Evolutionary conservation across 2,888 invertebrate genomes (phyloP), one percentile per base, ranked within the genome.

Genomic region (Watsonalla binaria): DNA sequence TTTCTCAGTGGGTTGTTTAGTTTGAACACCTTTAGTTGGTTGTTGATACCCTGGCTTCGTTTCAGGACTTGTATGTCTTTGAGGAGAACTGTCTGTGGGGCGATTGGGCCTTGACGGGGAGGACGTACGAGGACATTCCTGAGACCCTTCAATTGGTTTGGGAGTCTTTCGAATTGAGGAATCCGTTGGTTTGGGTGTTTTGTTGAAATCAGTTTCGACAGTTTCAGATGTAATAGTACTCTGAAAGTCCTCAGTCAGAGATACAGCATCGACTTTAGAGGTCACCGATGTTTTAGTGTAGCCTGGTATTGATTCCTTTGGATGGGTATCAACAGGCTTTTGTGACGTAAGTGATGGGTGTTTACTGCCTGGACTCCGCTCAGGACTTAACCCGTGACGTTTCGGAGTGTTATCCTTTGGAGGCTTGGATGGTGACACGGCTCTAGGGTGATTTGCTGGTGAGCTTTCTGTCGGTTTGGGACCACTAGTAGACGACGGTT

Each of bases 301-400:
- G 6, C 47, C 34, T 13, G 47, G 47, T 35, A 13, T 35, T 37
- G 61, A 60, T 14, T 34, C 45, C 45, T 47, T 45, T 47, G 51
- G 46, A n/a, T 50, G 53, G 24, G 46, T 39, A 9, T 53, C 54
- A 47, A 57, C 51, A 24, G 53, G 46, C 47, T 47, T 51, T 13
- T 52, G 56, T 48, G 61, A 58, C 48, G 61, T 56, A 9, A 56
- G 55, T 15, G 48, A n/a, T 33, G 46, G 37, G 49, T 34, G 47
- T 35, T 46, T 6, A 5, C 46, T 8, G 8, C 35, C 39, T 8
- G 51, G 50, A 37, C 54, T 55, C 15, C 54, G 51, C 7, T 58
- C 60, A n/a, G 57, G 54, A 47, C 55, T 62, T 7, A 24, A 5
- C 24, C 37, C 14, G 2, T 42, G 52, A 24, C 46, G 24, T 7